Evolutionary conservation across 2,113 vertebrate species (phyloP).

Genomic region (Eulemur macaco): DNA sequence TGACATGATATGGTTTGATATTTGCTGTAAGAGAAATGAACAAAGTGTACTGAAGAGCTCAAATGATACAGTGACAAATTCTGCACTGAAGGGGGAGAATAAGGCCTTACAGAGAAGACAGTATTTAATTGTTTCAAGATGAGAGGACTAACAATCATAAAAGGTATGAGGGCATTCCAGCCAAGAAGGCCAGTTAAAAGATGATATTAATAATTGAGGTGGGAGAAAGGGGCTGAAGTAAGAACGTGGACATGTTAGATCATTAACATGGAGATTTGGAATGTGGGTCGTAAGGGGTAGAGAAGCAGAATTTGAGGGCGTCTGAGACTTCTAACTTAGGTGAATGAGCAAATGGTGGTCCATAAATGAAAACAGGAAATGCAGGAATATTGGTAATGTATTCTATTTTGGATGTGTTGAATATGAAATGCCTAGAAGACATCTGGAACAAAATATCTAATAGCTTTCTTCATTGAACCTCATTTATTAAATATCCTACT

Average conservation of each 20-base stretch:
- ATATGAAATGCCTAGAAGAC: not conserved
- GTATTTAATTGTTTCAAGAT: not conserved
- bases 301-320: not conserved
- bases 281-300: not conserved
- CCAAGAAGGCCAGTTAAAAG: not conserved
- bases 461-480: not conserved
- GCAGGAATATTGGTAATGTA: not conserved
- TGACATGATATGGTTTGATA: not conserved
- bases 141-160: not conserved
- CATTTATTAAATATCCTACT: conserved; percentile 16
- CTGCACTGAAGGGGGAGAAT: not conserved
- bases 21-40: not conserved
- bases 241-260: not conserved
- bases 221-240: not conserved
- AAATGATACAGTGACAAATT: not conserved
- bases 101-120: not conserved
- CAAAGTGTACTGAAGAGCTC: not conserved
- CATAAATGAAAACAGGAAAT: not conserved
- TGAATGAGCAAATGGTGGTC: not conserved
- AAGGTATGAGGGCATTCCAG: not conserved
- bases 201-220: not conserved
- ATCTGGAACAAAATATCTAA: not conserved
- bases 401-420: not conserved
- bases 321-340: not conserved
- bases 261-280: not conserved